Percentiles rank a stretch among this genome's conserved stretches.
These are phyloP conservation scores for Linnaemya vulpina DNA, from an alignment of 2,888 invertebrate genomes.

Conservation along the genomic window DNA sequence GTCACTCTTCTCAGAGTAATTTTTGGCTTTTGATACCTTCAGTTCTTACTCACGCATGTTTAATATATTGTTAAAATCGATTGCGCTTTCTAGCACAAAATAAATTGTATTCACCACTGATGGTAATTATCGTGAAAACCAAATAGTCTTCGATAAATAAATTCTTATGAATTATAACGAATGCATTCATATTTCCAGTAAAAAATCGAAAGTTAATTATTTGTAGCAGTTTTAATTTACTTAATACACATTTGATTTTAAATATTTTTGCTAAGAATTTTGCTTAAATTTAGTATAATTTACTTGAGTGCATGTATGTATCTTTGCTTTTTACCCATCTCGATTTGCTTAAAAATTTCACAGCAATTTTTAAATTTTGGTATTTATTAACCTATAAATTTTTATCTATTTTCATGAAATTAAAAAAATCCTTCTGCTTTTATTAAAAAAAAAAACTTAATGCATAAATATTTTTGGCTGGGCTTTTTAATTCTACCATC, in stretches of 20 bases:
- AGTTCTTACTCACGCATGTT: no score
- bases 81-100: no score
- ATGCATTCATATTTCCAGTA: conserved; percentile 34
- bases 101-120: no score
- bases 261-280: background rate
- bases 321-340: conserved; percentile 39
- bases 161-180: background rate
- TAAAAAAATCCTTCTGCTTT: conserved; percentile 41
- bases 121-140: no score
- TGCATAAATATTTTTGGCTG: conserved; percentile 49
- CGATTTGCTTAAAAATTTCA: background rate
- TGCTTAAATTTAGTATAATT: background rate
- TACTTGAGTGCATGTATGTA: conserved; percentile 27
- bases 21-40: no score
- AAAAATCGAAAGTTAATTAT: conserved; percentile 12
- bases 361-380: background rate
- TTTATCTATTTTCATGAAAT: conserved; percentile 66
- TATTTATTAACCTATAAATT: conserved; percentile 52
- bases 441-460: conserved; percentile 40
- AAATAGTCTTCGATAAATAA: no score
- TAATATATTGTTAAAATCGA: no score
- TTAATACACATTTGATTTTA: background rate
- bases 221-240: conserved; percentile 51
- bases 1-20: no score
- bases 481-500: conserved; percentile 55